phyloP scores from a whole-genome alignment of 2,113 vertebrate species.

The Trematomus loennbergii region DNA sequence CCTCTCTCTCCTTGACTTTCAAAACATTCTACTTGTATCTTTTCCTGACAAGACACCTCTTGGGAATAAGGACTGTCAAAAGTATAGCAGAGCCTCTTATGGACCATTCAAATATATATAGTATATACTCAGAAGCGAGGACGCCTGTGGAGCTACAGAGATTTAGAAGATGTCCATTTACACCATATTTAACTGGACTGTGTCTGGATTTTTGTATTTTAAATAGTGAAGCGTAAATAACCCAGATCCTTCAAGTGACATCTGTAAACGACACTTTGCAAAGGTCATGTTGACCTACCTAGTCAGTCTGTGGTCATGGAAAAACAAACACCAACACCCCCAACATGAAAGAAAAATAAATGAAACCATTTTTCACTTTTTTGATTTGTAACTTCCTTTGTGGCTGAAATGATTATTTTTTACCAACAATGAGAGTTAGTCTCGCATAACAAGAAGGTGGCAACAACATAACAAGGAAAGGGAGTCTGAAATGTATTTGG shows the following conservation, averaged over 20 bases:
- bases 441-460: slow-evolving; percentile 3
- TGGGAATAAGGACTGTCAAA: not conserved
- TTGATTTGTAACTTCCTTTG: slow-evolving; percentile 16
- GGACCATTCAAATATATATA: not conserved
- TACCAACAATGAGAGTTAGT: not conserved
- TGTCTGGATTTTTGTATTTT: not conserved
- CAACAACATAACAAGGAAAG: slow-evolving; percentile 21
- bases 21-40: not conserved
- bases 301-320: slow-evolving; percentile 2
- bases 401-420: not conserved
- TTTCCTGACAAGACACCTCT: not conserved
- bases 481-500: not conserved
- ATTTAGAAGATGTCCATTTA: not conserved
- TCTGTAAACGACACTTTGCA: slow-evolving; percentile 3
- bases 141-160: not conserved
- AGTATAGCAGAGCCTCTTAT: too few species aligned
- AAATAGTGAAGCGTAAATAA: slow-evolving; percentile 12
- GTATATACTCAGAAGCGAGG: not conserved
- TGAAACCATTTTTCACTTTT: not conserved
- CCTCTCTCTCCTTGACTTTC: not conserved
- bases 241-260: slow-evolving; percentile 34
- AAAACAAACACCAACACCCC: slow-evolving; percentile 4
- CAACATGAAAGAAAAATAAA: not conserved
- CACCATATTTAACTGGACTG: not conserved
- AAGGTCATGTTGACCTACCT: slow-evolving; percentile 18